Conservation (phyloP, 2,888 invertebrate genomes). For the Lacanobia oleracea region DNA sequence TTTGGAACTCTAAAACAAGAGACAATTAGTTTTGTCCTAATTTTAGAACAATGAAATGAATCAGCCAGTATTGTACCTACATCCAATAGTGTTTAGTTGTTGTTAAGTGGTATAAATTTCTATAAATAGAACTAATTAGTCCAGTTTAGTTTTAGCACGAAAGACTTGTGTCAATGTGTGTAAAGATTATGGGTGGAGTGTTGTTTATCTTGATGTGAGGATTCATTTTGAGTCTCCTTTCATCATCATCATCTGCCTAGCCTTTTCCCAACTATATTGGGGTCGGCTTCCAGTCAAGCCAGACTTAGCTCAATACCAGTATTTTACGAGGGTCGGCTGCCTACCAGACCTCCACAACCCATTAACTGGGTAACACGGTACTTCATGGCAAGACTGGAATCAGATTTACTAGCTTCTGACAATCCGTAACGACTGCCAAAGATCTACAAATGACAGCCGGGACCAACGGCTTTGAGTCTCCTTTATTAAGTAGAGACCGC, state of each 20-base stretch:
- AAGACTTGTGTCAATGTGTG: slow-evolving; percentile 8
- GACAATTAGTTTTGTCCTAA: slow-evolving; percentile 57
- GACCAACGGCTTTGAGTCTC: background rate
- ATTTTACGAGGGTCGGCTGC: too few species aligned
- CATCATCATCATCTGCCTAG: too few species aligned
- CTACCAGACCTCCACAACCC: too few species aligned
- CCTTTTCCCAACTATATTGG: too few species aligned
- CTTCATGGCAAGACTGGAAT: too few species aligned
- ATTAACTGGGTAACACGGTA: too few species aligned
- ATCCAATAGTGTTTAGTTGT: slow-evolving; percentile 53
- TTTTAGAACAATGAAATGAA: slow-evolving; percentile 66
- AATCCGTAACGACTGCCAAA: too few species aligned
- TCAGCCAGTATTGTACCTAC: slow-evolving; percentile 49
- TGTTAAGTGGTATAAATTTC: slow-evolving; percentile 52
- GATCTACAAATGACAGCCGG: too few species aligned
- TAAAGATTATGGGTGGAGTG: background rate
- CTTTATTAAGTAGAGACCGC: background rate
- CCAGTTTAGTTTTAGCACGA: slow-evolving; percentile 42
- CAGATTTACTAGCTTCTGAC: too few species aligned
- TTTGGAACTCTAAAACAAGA: slow-evolving; percentile 58
- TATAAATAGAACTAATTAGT: slow-evolving; percentile 62
- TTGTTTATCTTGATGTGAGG: background rate
- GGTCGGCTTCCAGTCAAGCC: too few species aligned
- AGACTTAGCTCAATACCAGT: too few species aligned
- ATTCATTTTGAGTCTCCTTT: background rate